Conservation (phyloP, 2,113 vertebrate species). For the Steatornis caripensis region DNA sequence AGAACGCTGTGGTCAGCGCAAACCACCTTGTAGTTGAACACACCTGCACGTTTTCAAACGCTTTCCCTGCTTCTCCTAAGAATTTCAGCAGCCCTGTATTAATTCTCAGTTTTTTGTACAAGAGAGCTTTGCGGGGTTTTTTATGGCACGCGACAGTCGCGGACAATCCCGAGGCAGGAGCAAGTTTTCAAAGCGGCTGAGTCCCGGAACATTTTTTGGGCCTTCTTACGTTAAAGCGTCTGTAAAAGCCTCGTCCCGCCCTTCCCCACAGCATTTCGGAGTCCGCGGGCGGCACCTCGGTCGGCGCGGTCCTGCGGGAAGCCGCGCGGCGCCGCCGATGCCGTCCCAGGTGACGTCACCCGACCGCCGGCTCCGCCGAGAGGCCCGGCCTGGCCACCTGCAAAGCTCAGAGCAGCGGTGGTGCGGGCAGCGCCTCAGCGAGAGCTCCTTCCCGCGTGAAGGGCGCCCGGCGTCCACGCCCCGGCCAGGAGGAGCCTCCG, state of each 20-base stretch:
- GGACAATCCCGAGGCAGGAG: not conserved
- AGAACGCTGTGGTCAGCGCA: fast-evolving
- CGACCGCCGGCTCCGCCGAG: not conserved
- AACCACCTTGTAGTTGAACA: not conserved
- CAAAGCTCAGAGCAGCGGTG: not conserved
- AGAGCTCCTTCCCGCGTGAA: too few species aligned
- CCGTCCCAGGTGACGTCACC: fast-evolving
- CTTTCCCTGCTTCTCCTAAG: not conserved
- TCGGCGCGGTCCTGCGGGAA: too few species aligned
- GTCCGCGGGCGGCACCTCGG: too few species aligned
- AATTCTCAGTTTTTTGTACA: not conserved
- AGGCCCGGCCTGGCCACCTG: not conserved
- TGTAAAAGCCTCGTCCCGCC: not conserved
- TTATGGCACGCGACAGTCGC: fast-evolving
- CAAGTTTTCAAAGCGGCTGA: not conserved
- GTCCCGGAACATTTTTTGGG: not conserved
- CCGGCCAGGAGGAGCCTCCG: not conserved
- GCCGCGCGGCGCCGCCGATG: fast-evolving
- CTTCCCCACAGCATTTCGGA: not conserved
- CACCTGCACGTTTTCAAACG: fast-evolving
- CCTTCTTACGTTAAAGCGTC: not conserved
- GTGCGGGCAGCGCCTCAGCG: too few species aligned
- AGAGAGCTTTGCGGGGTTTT: not conserved
- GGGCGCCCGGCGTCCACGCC: too few species aligned
- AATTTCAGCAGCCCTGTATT: not conserved